Evolutionary conservation across 2,888 invertebrate genomes (phyloP), one percentile per base, ranked within the genome.

Genomic region (Caenorhabditis sp.): DNA sequence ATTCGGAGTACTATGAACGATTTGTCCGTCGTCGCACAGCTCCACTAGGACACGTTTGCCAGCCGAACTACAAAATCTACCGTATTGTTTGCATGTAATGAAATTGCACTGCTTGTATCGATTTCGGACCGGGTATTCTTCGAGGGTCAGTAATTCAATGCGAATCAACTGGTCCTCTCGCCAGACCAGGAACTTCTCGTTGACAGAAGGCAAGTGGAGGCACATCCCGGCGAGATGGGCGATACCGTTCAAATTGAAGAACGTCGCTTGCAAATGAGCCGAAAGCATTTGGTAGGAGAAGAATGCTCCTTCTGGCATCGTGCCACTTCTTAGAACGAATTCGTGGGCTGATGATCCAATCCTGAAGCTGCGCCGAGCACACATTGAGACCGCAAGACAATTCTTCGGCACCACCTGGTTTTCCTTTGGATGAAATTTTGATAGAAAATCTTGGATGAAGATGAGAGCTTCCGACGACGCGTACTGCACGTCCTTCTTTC

Each of bases 231-330:
- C 65, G 8, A 65, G 50, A n/a, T 24, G 47, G 2, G 26, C 24
- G 6, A 53, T 22, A 2, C 53, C 53, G 15, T 53, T 24, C 32
- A 37, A 9, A n/a, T 65, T 51, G 65, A 20, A 65, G 26, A 35
- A 53, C 2, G 65, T 65, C 4, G 51, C 35, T 24, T 65, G 65
- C 22, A 37, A n/a, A 9, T 53, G 20, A 9, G 47, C 24, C 1
- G 65, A 24, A 1, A 53, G 51, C 24, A 53, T 22, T 37, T 65
- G 65, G 20, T 65, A 65, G 28, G 22, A 37, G 35, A 53, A 51
- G 13, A 28, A 28, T 8, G 18, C 18, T n/a, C n/a, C n/a, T 2
- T 15, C n/a, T 24, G 24, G 26, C 3, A n/a, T 8, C 13, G 11
- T 8, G 5, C n/a, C 4, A 2, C 28, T 47, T 3, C 18, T 26